Evolutionary conservation across 1,140 invertebrate species (phyloP).

Genomic region (Caenorhabditis briggsae): DNA sequence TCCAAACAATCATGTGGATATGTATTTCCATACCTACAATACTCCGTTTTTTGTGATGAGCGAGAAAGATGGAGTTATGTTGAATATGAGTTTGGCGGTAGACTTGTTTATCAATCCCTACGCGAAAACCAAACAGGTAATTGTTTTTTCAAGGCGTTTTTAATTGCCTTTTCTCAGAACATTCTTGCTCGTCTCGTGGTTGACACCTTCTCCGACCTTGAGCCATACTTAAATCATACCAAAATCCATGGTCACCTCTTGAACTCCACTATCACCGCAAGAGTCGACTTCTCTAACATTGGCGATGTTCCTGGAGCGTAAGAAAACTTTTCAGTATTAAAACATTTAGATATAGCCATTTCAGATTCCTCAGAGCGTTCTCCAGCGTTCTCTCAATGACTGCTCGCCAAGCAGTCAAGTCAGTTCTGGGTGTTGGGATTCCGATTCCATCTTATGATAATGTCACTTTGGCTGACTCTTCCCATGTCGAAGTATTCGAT

Average conservation of each 20-base stretch:
- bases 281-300: constrained; percentile 56
- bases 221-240: constrained; percentile 32
- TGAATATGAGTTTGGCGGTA: constrained; percentile 58
- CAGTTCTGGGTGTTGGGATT: constrained; percentile 47
- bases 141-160: background rate
- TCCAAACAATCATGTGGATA: constrained; percentile 61
- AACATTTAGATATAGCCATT: background rate
- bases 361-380: constrained; percentile 55
- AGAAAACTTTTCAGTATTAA: background rate
- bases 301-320: constrained; percentile 42
- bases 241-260: background rate
- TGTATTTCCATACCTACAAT: constrained; percentile 58
- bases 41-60: constrained; percentile 33
- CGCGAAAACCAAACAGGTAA: constrained; percentile 40
- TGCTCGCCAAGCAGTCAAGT: background rate
- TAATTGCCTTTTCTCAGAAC: background rate
- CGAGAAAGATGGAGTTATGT: background rate
- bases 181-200: background rate
- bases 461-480: constrained; percentile 54
- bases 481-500: constrained; percentile 49
- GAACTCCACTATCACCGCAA: constrained; percentile 1
- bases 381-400: constrained; percentile 42
- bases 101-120: constrained; percentile 59
- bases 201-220: background rate
- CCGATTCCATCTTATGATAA: constrained; percentile 59